Evolutionary conservation across 1,140 invertebrate species (phyloP), one percentile per base, ranked within the genome.

Genomic region (Mactra quadrangularis): DNA sequence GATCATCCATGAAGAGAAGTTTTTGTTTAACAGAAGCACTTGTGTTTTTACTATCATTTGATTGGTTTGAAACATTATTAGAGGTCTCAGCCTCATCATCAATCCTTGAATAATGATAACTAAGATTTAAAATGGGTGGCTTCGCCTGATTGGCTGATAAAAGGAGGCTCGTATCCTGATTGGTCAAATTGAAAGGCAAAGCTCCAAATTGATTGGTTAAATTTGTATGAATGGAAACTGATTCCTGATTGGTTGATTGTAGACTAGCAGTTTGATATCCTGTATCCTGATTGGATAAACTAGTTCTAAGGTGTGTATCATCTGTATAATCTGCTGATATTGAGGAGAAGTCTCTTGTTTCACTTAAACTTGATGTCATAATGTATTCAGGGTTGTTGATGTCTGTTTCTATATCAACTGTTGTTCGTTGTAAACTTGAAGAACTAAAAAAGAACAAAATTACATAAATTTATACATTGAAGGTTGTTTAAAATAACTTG

Each of bases 201-300:
- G 74, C 78, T 45, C 85, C 70, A 71, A 86, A 85, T 76, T 88
- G 85, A 70, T 78, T 83, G 35, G 88, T 88, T 41, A 88, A 59
- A 75, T 86, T 87, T 47, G 85, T 87, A 22, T 86, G 82, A 15
- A 82, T 27, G 19, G 62, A 68, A 19, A 77, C 86, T 25, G 87
- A 87, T n/a, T 89, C 87, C 19, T 86, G 87, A 87, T 83, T 83
- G 66, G 84, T 87, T 52, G 82, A 85, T 59, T 89, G 88, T 60
- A 88, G 71, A 72, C 88, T 89, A 3, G 82, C 79, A 38, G 87
- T 87, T 53, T 88, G 87, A 66, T 87, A 87, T 25, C 85, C 87
- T 59, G 88, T 89, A 71, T 89, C 87, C 50, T 89, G 87, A 87
- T 84, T 84, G 64, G 82, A 68, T 45, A 70, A 38, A 55, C 68